Conservation (phyloP, 1,140 invertebrate genomes). For the Procambarus virginalis region DNA sequence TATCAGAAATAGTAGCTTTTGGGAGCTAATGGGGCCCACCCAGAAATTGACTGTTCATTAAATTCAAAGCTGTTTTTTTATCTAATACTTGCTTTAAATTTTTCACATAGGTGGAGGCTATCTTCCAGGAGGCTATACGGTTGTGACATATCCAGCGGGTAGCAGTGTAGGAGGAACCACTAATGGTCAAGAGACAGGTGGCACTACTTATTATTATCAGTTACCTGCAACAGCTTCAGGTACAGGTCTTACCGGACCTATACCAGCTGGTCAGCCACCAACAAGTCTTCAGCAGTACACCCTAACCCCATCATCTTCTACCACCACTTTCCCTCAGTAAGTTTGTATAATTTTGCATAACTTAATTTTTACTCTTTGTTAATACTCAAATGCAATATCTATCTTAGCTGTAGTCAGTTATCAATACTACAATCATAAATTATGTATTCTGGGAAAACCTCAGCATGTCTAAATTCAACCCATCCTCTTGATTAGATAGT, state of each 20-base stretch:
- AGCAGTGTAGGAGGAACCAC: conserved; percentile 37
- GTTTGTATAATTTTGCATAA: not conserved
- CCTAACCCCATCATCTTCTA: conserved; percentile 50
- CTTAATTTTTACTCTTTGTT: not conserved
- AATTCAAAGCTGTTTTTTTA: not conserved
- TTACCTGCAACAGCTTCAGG: conserved; percentile 37
- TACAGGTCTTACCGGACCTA: conserved; percentile 26
- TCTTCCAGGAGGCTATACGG: conserved; percentile 55
- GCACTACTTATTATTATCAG: conserved; percentile 57
- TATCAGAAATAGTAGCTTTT: too few species aligned
- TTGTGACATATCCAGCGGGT: conserved; percentile 54
- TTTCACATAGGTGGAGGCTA: conserved; percentile 36
- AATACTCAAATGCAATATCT: too few species aligned
- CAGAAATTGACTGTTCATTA: too few species aligned
- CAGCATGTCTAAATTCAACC: too few species aligned
- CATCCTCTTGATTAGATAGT: too few species aligned
- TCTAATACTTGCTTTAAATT: not conserved
- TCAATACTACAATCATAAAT: too few species aligned
- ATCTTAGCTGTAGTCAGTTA: too few species aligned
- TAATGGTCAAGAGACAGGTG: conserved; percentile 42
- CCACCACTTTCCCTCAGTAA: conserved; percentile 60
- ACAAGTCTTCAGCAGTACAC: conserved; percentile 57
- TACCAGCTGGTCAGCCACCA: conserved; percentile 43
- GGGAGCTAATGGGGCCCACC: too few species aligned
- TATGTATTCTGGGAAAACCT: too few species aligned